Evolutionary conservation across 2,888 invertebrate species (phyloP).

Genomic region (Galerucella calmariensis): DNA sequence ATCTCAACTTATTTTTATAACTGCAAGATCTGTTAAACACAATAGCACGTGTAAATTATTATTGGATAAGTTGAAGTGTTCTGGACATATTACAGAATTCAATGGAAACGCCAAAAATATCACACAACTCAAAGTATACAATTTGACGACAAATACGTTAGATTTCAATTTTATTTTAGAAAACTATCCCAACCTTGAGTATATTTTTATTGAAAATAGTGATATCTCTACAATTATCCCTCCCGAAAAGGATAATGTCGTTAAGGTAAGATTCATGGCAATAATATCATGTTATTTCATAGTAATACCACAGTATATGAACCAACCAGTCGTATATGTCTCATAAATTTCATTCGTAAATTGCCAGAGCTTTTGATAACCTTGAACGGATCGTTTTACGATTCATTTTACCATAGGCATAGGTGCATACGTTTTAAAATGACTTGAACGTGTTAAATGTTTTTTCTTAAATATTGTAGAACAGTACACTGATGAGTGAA

Average conservation of each 20-base stretch:
- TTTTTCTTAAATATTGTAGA: no score
- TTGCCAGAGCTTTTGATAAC: no score
- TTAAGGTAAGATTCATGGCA: constrained; percentile 15
- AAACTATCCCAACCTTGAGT: constrained; percentile 42
- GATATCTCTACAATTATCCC: constrained; percentile 1
- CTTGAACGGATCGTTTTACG: no score
- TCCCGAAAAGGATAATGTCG: not conserved
- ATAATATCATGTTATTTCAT: no score
- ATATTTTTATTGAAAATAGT: constrained; percentile 38
- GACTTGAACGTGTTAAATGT: no score
- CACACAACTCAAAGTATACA: constrained; percentile 10
- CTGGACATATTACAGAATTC: not conserved
- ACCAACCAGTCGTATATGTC: no score
- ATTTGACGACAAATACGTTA: constrained; percentile 23
- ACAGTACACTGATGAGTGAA: no score
- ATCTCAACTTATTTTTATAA: constrained; percentile 4
- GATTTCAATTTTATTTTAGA: constrained; percentile 40
- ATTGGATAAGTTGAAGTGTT: not conserved
- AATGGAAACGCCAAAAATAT: constrained; percentile 2
- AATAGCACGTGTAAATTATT: not conserved
- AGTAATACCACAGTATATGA: no score
- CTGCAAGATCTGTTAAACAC: not conserved
- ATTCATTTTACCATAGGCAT: no score
- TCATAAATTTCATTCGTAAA: no score
- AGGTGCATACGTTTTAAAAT: no score